phyloP scores from a whole-genome alignment of 2,888 invertebrate species.

The Clitarchus hookeri region DNA sequence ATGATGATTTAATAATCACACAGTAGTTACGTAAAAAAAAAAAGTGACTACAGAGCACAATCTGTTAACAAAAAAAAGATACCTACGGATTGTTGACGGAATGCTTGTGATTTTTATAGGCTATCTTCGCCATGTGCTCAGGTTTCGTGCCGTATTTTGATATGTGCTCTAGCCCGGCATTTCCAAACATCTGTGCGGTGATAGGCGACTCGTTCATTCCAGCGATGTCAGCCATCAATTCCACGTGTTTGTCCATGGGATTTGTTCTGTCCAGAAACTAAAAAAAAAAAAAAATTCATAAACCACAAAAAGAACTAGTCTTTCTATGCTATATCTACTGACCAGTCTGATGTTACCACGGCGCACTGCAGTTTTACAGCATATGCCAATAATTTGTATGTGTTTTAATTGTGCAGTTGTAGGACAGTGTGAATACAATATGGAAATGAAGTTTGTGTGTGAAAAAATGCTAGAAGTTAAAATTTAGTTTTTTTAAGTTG shows the following conservation, averaged over 20 bases:
- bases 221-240: conserved; percentile 79
- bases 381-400: no score
- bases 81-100: conserved; percentile 92
- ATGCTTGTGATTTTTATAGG: conserved; percentile 96
- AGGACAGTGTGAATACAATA: no score
- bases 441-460: no score
- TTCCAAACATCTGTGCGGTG: conserved; percentile 95
- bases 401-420: no score
- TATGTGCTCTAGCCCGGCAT: conserved; percentile 96
- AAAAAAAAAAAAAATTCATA: conserved; percentile 38
- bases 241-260: conserved; percentile 87
- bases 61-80: neutral
- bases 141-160: conserved; percentile 91
- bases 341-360: no score
- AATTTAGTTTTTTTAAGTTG: no score
- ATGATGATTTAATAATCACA: neutral
- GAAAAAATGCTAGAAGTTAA: no score
- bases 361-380: no score
- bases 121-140: conserved; percentile 96
- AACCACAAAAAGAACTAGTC: neutral
- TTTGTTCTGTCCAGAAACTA: conserved; percentile 81
- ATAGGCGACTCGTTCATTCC: conserved; percentile 85
- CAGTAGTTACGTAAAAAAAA: conserved; percentile 5
- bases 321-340: no score
- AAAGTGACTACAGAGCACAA: conserved; percentile 4